phyloP scores from a whole-genome alignment of 1,140 invertebrate species.

The Heliconius hewitsoni region DNA sequence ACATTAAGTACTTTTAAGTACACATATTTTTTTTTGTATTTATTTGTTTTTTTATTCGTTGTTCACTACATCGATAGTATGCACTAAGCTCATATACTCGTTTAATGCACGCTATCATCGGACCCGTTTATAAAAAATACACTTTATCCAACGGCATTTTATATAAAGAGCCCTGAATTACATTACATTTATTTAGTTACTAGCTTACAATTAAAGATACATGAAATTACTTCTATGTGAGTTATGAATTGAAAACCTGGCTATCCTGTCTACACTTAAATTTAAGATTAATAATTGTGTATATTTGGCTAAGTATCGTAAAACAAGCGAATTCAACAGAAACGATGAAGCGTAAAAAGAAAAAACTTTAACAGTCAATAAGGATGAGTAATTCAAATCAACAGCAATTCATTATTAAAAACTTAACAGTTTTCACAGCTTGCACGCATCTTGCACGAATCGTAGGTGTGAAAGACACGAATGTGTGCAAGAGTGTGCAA shows the following conservation, averaged over 20 bases:
- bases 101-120: slow-evolving; percentile 50
- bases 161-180: slow-evolving; percentile 64
- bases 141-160: slow-evolving; percentile 40
- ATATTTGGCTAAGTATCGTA: slow-evolving; percentile 77
- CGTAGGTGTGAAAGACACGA: neutral
- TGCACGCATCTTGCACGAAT: slow-evolving; percentile 18
- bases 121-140: slow-evolving; percentile 55
- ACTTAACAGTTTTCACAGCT: slow-evolving; percentile 65
- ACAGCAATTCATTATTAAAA: slow-evolving; percentile 76
- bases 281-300: slow-evolving; percentile 71
- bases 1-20: slow-evolving; percentile 72
- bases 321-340: slow-evolving; percentile 70
- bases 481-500: slow-evolving; percentile 15
- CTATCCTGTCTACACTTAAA: slow-evolving; percentile 77
- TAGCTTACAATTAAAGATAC: slow-evolving; percentile 74
- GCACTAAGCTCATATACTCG: slow-evolving; percentile 48
- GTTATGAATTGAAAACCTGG: slow-evolving; percentile 78
- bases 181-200: slow-evolving; percentile 74
- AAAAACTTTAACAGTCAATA: slow-evolving; percentile 72
- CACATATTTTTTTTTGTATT: slow-evolving; percentile 72
- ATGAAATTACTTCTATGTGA: slow-evolving; percentile 69
- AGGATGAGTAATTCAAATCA: slow-evolving; percentile 77
- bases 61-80: slow-evolving; percentile 66
- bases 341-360: slow-evolving; percentile 68
- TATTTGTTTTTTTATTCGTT: slow-evolving; percentile 75